Conservation (phyloP, 2,113 vertebrate genomes). For the Natator depressus region DNA sequence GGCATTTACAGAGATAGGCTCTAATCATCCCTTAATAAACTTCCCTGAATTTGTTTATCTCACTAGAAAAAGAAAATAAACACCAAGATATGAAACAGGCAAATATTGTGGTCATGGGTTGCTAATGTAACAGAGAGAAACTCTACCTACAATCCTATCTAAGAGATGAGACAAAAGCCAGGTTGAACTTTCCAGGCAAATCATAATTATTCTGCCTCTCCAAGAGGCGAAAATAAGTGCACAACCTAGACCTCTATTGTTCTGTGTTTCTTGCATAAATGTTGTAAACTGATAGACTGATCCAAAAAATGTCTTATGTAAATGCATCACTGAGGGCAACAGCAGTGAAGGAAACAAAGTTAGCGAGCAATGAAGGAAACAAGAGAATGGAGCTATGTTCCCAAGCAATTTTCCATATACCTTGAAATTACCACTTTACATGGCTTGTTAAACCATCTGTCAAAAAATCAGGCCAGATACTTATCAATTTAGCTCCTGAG, state of each 20-base stretch:
- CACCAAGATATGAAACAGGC: not conserved
- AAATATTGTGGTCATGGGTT: not conserved
- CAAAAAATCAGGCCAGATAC: not conserved
- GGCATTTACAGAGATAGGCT: not conserved
- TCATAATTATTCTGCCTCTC: not conserved
- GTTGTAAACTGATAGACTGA: not conserved
- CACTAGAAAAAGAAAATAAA: not conserved
- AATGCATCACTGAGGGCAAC: not conserved
- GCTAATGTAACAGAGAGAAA: not conserved
- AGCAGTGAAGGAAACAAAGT: not conserved
- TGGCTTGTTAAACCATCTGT: not conserved
- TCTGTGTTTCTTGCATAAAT: not conserved
- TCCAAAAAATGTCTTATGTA: not conserved
- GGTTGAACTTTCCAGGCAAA: not conserved
- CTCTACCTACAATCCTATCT: not conserved
- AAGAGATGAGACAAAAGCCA: not conserved
- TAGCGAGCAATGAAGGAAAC: not conserved
- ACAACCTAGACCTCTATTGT: too few relatives aligned
- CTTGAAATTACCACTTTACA: conserved; percentile 7
- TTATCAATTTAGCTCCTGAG: not conserved
- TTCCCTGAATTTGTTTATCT: not conserved
- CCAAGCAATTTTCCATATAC: not conserved
- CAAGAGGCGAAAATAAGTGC: not conserved
- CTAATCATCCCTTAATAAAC: not conserved
- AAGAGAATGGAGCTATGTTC: not conserved